Evolutionary conservation across 2,888 invertebrate species (phyloP).

Genomic region (Drosophila quasianomalipes): DNA sequence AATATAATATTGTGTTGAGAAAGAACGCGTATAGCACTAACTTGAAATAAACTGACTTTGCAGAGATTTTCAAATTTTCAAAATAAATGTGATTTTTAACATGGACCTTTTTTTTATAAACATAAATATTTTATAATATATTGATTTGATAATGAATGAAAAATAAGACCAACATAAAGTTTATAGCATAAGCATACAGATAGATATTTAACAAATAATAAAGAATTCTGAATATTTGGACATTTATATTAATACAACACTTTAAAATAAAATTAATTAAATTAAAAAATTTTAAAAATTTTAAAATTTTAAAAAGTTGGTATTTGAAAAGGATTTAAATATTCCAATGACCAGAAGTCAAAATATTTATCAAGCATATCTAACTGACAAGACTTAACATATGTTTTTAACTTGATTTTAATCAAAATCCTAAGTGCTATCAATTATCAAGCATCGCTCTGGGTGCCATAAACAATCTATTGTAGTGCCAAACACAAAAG

Average conservation of each 20-base stretch:
- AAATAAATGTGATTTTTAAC: neutral
- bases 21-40: neutral
- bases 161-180: neutral
- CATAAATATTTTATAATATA: neutral
- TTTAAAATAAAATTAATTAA: no score
- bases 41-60: neutral
- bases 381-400: neutral
- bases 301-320: no score
- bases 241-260: no score
- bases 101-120: neutral
- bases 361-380: neutral
- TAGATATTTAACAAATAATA: neutral
- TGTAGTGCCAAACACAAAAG: constrained; percentile 16
- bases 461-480: neutral
- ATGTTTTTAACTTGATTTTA: neutral
- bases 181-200: no score
- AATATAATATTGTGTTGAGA: neutral
- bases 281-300: no score
- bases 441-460: constrained; percentile 4
- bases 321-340: neutral
- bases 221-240: neutral
- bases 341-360: neutral
- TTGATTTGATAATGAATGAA: neutral
- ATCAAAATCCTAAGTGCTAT: neutral
- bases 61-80: neutral